Evolutionary conservation across 2,113 vertebrate genomes (phyloP).

Genomic region (Vulpes lagopus): DNA sequence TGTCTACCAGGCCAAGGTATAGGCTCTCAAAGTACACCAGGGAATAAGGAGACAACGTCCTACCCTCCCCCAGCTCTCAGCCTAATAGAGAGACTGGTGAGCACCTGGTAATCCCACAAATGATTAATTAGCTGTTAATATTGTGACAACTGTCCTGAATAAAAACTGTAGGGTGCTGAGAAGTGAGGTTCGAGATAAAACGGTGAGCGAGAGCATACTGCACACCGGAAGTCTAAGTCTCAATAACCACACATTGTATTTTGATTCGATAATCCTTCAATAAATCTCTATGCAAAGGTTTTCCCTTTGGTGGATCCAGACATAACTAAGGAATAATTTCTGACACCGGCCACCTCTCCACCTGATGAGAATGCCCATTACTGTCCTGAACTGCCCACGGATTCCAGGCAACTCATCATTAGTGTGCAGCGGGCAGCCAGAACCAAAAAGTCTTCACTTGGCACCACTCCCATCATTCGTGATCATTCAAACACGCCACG

Average conservation of each 20-base stretch:
- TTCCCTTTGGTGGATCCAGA: not conserved
- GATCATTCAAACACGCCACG: not conserved
- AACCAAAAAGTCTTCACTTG: not conserved
- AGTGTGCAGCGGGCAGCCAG: not conserved
- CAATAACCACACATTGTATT: conserved; percentile 8
- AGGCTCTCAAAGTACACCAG: not conserved
- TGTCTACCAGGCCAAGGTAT: not conserved
- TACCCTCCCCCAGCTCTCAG: not conserved
- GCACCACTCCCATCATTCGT: not conserved
- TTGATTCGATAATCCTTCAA: conserved; percentile 12
- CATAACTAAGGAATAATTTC: not conserved
- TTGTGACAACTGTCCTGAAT: not conserved
- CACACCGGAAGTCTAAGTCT: not conserved
- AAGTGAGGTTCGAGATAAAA: not conserved
- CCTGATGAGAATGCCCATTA: not conserved
- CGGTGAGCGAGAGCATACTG: not conserved
- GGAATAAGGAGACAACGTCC: not conserved
- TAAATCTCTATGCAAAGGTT: conserved; percentile 27
- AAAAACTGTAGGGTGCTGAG: not conserved
- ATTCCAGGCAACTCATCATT: not conserved
- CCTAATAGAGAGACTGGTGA: not conserved
- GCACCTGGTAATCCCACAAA: not conserved
- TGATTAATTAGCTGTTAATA: not conserved
- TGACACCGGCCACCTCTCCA: not conserved
- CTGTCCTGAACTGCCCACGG: not conserved